Percentiles rank a stretch among this genome's conserved stretches.
These are phyloP conservation scores for Euwallacea fornicatus DNA, from an alignment of 1,140 invertebrate species.

Conservation along the genomic window DNA sequence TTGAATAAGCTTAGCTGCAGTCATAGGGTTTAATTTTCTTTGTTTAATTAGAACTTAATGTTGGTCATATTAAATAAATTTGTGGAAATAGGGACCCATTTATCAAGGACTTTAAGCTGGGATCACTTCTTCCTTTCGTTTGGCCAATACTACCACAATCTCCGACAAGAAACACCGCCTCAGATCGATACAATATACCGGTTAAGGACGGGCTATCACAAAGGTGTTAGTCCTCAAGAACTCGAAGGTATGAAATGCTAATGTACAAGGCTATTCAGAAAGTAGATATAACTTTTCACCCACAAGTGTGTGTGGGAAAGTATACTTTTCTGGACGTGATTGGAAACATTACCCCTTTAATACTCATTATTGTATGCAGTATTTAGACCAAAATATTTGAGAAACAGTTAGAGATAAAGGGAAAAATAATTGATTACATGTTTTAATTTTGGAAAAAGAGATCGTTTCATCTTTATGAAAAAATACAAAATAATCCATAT, in stretches of 20 bases:
- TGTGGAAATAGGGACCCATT: slow-evolving; percentile 55
- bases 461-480: too few species aligned
- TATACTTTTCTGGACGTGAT: too few species aligned
- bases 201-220: slow-evolving; percentile 58
- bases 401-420: too few species aligned
- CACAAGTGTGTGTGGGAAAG: background rate
- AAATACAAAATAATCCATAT: too few species aligned
- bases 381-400: too few species aligned
- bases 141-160: slow-evolving; percentile 70
- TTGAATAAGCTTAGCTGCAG: background rate
- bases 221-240: slow-evolving; percentile 79
- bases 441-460: too few species aligned
- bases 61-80: too few species aligned
- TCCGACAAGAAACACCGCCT: slow-evolving; percentile 68
- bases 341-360: too few species aligned
- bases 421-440: too few species aligned
- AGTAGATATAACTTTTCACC: too few species aligned
- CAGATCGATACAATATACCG: slow-evolving; percentile 66
- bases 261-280: too few species aligned
- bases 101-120: slow-evolving; percentile 69
- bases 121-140: slow-evolving; percentile 89
- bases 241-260: slow-evolving; percentile 62
- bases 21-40: background rate
- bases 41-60: background rate
- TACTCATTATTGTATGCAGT: too few species aligned